phyloP scores from a whole-genome alignment of 2,113 vertebrate genomes.

The Benitochromis conjunctus region DNA sequence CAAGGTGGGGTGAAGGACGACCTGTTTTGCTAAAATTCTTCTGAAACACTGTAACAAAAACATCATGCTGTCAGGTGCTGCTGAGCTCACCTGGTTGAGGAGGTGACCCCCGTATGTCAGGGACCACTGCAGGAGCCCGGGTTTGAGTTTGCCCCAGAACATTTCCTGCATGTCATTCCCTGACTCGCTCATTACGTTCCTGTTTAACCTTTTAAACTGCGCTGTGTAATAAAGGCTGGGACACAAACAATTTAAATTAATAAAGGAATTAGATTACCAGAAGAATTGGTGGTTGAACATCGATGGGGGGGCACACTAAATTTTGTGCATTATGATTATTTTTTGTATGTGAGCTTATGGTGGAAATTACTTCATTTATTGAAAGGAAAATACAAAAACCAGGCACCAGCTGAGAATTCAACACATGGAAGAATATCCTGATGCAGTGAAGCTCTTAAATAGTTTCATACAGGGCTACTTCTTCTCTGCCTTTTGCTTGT shows the following conservation, averaged over 20 bases:
- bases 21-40: not conserved
- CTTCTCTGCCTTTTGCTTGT: not conserved
- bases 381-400: not conserved
- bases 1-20: not conserved
- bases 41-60: not conserved
- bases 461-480: not conserved
- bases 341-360: not conserved
- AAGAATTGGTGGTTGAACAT: not conserved
- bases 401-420: not conserved
- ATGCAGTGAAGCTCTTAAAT: not conserved
- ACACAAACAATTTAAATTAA: not conserved
- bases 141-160: fast-evolving
- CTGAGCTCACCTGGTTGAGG: not conserved
- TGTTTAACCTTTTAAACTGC: not conserved
- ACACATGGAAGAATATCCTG: not conserved
- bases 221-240: not conserved
- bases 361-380: not conserved
- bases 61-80: not conserved
- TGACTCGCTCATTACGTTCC: not conserved
- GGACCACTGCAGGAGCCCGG: not conserved
- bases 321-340: fast-evolving
- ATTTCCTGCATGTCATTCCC: not conserved
- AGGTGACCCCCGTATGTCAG: fast-evolving
- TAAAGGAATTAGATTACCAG: not conserved
- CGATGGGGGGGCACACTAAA: fast-evolving